Base-by-base conservation (phyloP, 1,140 invertebrate genomes). In the Epicauta chinensis region DNA sequence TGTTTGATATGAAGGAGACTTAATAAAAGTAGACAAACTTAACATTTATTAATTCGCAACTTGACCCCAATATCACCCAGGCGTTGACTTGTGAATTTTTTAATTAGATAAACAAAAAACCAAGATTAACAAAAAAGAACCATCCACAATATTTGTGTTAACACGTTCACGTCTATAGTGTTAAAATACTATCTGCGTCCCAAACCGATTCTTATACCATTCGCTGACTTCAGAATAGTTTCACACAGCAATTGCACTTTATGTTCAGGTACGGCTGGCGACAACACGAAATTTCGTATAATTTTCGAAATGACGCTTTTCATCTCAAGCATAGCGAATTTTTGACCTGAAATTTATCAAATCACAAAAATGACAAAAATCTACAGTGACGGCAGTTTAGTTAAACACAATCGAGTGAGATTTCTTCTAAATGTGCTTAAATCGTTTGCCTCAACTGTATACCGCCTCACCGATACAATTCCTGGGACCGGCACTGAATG, bases 401-500 rank as follows among this genome's bases (percentile, higher is more conserved):
- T n/a, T n/a, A n/a, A n/a, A n/a, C n/a, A n/a, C n/a, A n/a, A n/a
- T n/a, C n/a, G n/a, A n/a, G n/a, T n/a, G n/a, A n/a, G n/a, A n/a
- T n/a, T n/a, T n/a, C n/a, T 6, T 41, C 9, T 11, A 2, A 17
- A 14, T 7, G 15, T 41, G n/a, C n/a, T n/a, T n/a, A n/a, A n/a
- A n/a, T n/a, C n/a, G n/a, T n/a, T 42, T 42, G 3, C 12, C 30
- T 17, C 16, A 13, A 29, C 11, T n/a, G n/a, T n/a, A 42, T 29
- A n/a, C n/a, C n/a, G n/a, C 17, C 40, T 31, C 37, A 65, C 78
- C 79, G 29, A 81, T 77, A 55, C 79, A 81, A 55, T 78, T 78
- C 39, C 77, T 62, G 1, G 70, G 65, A 14, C 80, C 80, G 23
- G 73, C 77, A 37, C 77, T 77, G 59, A 81, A 81, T 2, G 79